Base-by-base conservation (phyloP, 1,140 invertebrate species). In the Microplitis mediator region DNA sequence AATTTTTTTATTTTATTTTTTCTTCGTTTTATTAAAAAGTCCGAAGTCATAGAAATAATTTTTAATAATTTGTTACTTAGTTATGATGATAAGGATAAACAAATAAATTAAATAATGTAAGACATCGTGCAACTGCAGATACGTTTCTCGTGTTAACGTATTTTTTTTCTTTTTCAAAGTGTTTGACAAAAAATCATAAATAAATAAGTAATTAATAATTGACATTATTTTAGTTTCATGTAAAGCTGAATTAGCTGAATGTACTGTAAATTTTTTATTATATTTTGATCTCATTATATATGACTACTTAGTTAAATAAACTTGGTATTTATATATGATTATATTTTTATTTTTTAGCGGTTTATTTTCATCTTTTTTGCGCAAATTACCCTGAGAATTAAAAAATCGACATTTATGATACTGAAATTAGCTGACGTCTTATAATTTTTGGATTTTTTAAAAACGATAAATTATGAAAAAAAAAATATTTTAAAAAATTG, bases 201-300 rank as follows among this genome's bases (percentile, higher is more conserved):
- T 14, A 56, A 56, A 56, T 32, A 23, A 60, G 14, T 60, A 32
- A 54, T 54, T 54, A 5, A 54, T n/a, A 16, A n/a, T 54, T 54
- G 14, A 54, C 4, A 64, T 66, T 52, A 34, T 70, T 58, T 74
- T 74, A 74, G 63, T 73, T 74, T 65, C 65, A 62, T 77, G 60
- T 76, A 58, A 71, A 62, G 35, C 74, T 71, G 50, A 71, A 58
- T 66, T 13, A 60, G 52, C 39, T 72, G 67, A 67, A 61, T 76
- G 72, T 74, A 76, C 73, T 76, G 72, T 69, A 71, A 72, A 65
- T 72, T 73, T 75, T 69, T 76, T 76, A 73, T 64, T 72, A 61
- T 62, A 35, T 36, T 35, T 69, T 72, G 73, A 75, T 78, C 73
- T 78, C 71, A 78, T 76, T 76, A 76, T 11, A 45, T n/a, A 45